Base-by-base conservation (phyloP, 2,113 vertebrate genomes). In the Machaerirhynchus nigripectus region DNA sequence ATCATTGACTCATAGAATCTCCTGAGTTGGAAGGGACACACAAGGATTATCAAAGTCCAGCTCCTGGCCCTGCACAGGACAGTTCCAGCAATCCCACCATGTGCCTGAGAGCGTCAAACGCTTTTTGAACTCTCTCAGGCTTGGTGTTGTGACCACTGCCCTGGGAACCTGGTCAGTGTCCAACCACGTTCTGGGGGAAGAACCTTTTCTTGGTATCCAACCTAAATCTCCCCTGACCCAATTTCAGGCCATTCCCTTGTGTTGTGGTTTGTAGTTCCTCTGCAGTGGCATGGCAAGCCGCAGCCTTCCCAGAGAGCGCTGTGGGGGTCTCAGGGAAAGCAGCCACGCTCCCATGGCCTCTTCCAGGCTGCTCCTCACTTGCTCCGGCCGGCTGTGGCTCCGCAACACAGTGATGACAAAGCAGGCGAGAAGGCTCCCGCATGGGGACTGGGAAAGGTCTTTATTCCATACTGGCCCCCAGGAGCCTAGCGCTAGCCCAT, bases 111-210 rank as follows among this genome's bases (percentile, higher is more conserved):
- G 23, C 1, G 2, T 39, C 53, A 68, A 53, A 60, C 10, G 13
- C 24, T 75, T 21, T 44, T 9, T n/a, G 23, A 65, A 0, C 42
- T 73, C 76, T 65, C 12, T 19, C 37, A 28, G 8, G 14, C 17
- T 28, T 73, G 30, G 10, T 6, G 22, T 0, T 27, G 37, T 44
- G 59, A 15, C 18, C 26, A 6, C 18, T 65, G 27, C 18, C 37
- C 27, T 33, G 68, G 31, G 44, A 56, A 21, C 19, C 22, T 44
- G 18, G 24, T 24, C 15, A 52, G 44, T 17, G 33, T 10, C 33
- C 33, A 74, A 0, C 0, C 23, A 30, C 10, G 4, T 13, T 67
- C 23, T 52, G 37, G 44, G 10, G 1, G 33, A 65, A 37, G 44
- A 59, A 7, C 2, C 3, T 59, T 65, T 57, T 15, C 33, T 23